phyloP scores from a whole-genome alignment of 2,797 vertebrate species.

The Clarias platycephalus region DNA sequence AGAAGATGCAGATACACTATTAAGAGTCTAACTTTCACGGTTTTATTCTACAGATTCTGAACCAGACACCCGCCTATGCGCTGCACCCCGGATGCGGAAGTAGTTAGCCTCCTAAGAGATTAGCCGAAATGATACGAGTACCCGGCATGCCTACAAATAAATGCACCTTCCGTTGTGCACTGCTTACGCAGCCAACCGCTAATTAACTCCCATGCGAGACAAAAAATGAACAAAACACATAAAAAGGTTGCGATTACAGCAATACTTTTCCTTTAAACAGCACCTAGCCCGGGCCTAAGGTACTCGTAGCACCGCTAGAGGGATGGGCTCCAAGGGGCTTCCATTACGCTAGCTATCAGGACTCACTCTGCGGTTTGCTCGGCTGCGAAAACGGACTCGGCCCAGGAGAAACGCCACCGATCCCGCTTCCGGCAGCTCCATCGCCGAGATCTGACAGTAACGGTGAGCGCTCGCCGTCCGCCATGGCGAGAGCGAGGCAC shows the following conservation, averaged over 20 bases:
- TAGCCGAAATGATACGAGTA: background rate
- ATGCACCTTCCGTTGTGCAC: no score
- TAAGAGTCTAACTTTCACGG: background rate
- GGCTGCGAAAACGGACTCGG: constrained; percentile 75
- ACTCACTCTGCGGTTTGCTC: constrained; percentile 85
- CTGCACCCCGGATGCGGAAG: constrained; percentile 13
- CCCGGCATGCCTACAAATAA: background rate
- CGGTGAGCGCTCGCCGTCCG: constrained; percentile 91
- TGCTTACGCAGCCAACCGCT: background rate
- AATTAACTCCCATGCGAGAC: background rate
- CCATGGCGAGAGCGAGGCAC: constrained; percentile 77
- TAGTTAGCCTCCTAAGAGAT: background rate
- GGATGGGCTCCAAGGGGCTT: background rate
- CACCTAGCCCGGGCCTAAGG: constrained; percentile 6
- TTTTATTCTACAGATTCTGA: background rate
- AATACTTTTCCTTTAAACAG: background rate
- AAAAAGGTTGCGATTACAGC: no score
- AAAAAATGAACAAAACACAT: background rate
- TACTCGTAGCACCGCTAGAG: constrained; percentile 24
- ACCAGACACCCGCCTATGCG: background rate
- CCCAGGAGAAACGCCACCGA: constrained; percentile 76
- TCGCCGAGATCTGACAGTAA: constrained; percentile 85
- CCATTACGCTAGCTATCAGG: background rate
- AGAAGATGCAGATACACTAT: background rate
- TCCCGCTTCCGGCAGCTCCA: constrained; percentile 76